These are phyloP conservation scores for Plestiodon gilberti DNA, from an alignment of 2,113 vertebrate genomes.

Conservation along the genomic window DNA sequence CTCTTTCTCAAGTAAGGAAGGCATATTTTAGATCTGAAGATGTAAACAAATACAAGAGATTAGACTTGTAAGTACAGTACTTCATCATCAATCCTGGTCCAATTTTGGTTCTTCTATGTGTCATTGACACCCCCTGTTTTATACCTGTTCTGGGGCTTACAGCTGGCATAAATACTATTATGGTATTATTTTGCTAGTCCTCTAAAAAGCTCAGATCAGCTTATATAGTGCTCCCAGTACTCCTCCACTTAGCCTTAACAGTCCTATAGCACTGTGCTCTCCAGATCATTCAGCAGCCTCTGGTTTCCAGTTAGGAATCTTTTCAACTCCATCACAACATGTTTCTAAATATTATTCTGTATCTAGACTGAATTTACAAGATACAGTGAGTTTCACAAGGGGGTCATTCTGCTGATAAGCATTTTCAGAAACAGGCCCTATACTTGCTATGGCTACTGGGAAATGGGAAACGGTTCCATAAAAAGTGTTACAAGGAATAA, in stretches of 20 bases:
- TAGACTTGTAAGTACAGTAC: not conserved
- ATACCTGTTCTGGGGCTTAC: not conserved
- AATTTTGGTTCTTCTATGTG: not conserved
- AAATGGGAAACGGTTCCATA: not conserved
- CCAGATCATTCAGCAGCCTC: not conserved
- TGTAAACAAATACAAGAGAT: constrained; percentile 39
- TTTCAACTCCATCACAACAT: not conserved
- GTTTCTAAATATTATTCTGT: not conserved
- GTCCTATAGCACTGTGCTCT: not conserved
- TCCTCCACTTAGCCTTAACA: too few species aligned
- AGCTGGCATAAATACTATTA: not conserved
- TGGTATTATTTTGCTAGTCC: not conserved
- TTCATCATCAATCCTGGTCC: not conserved
- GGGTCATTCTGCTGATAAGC: too few species aligned
- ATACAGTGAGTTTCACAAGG: not conserved
- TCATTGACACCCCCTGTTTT: not conserved
- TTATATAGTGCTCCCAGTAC: not conserved
- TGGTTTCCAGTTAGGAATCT: not conserved
- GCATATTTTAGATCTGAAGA: constrained; percentile 90
- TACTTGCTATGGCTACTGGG: not conserved
- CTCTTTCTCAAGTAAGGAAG: constrained; percentile 92
- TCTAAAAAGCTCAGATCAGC: not conserved
- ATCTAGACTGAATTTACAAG: not conserved
- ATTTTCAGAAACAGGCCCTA: not conserved
- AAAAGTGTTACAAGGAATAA: not conserved